Evolutionary conservation across 2,888 invertebrate genomes (phyloP), one percentile per base, ranked within the genome.

Genomic region (Morpho helenor): DNA sequence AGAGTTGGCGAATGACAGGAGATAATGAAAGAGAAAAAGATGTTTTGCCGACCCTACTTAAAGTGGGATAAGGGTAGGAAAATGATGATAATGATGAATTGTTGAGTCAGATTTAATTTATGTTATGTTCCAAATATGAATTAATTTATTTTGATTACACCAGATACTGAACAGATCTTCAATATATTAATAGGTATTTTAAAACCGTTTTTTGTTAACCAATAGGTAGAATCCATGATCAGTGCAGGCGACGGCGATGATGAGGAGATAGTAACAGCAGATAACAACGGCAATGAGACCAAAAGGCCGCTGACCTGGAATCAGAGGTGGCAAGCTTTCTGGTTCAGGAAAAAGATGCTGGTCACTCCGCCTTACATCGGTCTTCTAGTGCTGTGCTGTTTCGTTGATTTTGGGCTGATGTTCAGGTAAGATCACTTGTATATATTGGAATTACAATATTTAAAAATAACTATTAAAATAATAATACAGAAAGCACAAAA

Each of bases 351-450:
- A 81, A 90, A 87, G 78, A 83, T 82, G 78, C 77, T 93, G 7
- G 87, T 91, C 61, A 84, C 83, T 5, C 91, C 89, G 7, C 92
- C 93, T 0, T 92, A 92, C 66, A 81, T 92, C 16, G 91, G 91
- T 0, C 77, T 92, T 40, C 77, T 93, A 10, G 79, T 83, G 9
- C 77, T 93, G 6, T 91, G 92, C 66, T 91, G 92, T 70, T 92
- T 92, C 61, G 92, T 92, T 0, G 93, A 93, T 72, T 93, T 93
- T 68, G 93, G 93, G 8, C 79, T 93, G 39, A 93, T 93, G 92
- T 92, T 92, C 66, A 92, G 93, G 92, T 93, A 71, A 54, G 42
- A 23, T 9, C 16, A 42, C 2, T 3, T 31, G 1, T 31, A 31
- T 31, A 31, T 31, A 31, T 31, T 31, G 31, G 0, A 31, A 5